phyloP scores from a whole-genome alignment of 92 coral and sea anemone species.

The Parazoanthus darwini region DNA sequence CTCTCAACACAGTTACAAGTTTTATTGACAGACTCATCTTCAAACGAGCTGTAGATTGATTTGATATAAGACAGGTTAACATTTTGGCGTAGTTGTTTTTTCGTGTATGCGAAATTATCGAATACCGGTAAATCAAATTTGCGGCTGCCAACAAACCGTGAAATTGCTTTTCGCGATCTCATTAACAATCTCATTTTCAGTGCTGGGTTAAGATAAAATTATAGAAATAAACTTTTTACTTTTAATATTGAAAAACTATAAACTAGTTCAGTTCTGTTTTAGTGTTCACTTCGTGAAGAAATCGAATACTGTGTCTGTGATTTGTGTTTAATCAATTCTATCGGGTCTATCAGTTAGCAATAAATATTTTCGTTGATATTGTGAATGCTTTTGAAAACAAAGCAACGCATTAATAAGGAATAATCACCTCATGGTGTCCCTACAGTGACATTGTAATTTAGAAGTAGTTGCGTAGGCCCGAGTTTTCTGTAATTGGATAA shows the following conservation, averaged over 20 bases:
- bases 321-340: neutral
- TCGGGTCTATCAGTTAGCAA: neutral
- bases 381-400: neutral
- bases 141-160: neutral
- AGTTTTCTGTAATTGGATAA: too few species aligned
- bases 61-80: too few species aligned
- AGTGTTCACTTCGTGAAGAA: neutral
- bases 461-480: neutral
- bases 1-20: neutral
- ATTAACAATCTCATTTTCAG: neutral
- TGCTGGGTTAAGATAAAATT: neutral
- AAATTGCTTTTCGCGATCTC: conserved; percentile 1
- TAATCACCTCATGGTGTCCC: neutral
- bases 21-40: neutral
- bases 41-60: neutral
- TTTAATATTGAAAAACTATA: neutral
- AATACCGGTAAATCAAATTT: conserved; percentile 8
- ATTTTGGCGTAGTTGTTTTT: neutral
- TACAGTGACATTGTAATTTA: neutral
- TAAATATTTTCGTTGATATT: conserved; percentile 2
- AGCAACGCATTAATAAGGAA: neutral
- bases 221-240: neutral
- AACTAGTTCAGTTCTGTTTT: too few species aligned
- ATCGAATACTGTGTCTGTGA: neutral
- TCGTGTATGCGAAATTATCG: neutral